A percentile compares a stretch with the other conserved stretches of the same genome.
Evolutionary conservation across 2,888 invertebrate species (phyloP).

Genomic region (Eulithis testata): DNA sequence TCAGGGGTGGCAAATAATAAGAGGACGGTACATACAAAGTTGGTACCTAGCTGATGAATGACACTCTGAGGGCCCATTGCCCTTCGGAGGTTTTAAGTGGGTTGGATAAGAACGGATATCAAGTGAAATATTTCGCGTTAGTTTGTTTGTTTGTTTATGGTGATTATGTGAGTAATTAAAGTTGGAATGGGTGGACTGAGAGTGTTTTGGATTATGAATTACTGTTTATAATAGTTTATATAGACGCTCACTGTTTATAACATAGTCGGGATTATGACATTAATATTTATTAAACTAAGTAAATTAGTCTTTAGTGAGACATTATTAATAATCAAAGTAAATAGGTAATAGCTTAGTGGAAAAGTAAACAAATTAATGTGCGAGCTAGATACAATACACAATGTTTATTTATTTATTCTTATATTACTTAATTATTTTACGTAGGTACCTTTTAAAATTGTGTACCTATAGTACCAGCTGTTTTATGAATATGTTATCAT

Average conservation of each 20-base stretch:
- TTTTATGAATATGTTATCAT: neutral
- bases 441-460: too few relatives aligned
- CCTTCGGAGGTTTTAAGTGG: constrained; percentile 83
- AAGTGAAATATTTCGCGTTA: constrained; percentile 74
- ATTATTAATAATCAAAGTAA: too few relatives aligned
- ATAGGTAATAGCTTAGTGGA: too few relatives aligned
- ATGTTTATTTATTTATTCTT: too few relatives aligned
- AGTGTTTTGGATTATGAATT: constrained; percentile 43
- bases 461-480: too few relatives aligned
- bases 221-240: constrained; percentile 31
- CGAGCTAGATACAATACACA: too few relatives aligned
- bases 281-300: too few relatives aligned
- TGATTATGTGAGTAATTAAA: constrained; percentile 65
- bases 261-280: too few relatives aligned
- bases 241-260: neutral
- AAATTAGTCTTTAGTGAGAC: too few relatives aligned
- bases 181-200: constrained; percentile 56
- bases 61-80: constrained; percentile 84
- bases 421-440: too few relatives aligned
- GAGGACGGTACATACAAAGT: constrained; percentile 81
- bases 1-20: constrained; percentile 80
- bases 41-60: constrained; percentile 82
- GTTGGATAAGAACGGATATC: constrained; percentile 82
- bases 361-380: too few relatives aligned
- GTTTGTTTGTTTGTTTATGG: constrained; percentile 57